These are phyloP conservation scores for Liposcelis brunnea DNA, from an alignment of 2,888 invertebrate species.

Conservation along the genomic window DNA sequence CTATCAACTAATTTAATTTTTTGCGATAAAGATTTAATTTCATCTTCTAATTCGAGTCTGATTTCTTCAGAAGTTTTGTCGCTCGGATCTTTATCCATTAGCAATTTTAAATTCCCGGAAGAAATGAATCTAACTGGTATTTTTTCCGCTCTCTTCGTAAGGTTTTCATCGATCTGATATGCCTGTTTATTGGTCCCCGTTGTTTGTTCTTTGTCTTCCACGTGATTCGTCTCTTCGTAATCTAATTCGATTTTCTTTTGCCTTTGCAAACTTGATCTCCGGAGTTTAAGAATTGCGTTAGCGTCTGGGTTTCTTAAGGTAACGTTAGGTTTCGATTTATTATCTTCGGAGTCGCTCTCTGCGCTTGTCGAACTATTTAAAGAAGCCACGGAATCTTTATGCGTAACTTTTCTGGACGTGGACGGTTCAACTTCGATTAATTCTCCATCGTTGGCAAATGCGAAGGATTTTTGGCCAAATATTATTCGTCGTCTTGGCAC, in stretches of 20 bases:
- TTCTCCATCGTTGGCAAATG: slow-evolving; percentile 23
- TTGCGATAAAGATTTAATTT: too few relatives aligned
- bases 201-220: too few relatives aligned
- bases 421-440: slow-evolving; percentile 19
- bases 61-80: too few relatives aligned
- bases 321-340: background rate
- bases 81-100: too few relatives aligned
- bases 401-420: background rate
- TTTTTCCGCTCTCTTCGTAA: too few relatives aligned
- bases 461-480: slow-evolving; percentile 23
- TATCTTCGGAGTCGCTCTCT: background rate
- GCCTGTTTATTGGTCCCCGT: too few relatives aligned
- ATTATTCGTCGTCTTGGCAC: slow-evolving; percentile 22
- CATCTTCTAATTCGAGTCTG: too few relatives aligned
- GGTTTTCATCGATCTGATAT: too few relatives aligned
- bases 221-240: too few relatives aligned
- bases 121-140: too few relatives aligned
- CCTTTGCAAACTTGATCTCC: slow-evolving; percentile 3
- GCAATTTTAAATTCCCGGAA: too few relatives aligned
- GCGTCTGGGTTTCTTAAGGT: background rate
- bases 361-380: background rate
- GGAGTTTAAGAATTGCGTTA: background rate
- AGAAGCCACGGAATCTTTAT: background rate
- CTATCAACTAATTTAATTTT: too few relatives aligned
- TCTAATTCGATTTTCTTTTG: background rate